Base-by-base conservation (phyloP, 2,888 invertebrate genomes). In the Polylopha cassiicola region DNA sequence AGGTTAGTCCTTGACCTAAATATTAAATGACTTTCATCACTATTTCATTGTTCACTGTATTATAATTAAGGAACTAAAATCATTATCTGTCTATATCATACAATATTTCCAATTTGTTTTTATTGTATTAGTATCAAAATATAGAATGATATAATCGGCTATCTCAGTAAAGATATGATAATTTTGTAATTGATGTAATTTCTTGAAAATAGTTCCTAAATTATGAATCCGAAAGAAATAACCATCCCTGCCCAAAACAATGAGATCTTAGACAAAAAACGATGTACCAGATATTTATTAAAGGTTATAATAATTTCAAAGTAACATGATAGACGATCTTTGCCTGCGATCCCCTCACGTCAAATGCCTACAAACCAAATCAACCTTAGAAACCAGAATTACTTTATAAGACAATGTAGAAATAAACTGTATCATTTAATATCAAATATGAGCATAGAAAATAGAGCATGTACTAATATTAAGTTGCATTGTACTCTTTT, bases 311-410 rank as follows among this genome's bases (percentile, higher is more conserved):
- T 43, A 43, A 38, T 31, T n/a, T n/a, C n/a, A 41, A 30, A 32
- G 20, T 23, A 28, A 20, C 14, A 18, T 32, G 31, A 43, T 42
- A 33, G 42, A 38, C 36, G 38, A 37, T 23, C 29, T 21, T 51
- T 48, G 57, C 55, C 59, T 60, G 56, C 58, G 56, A 63, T 55
- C 57, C 60, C 55, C 53, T 57, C 59, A 58, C 58, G 58, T 49
- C 45, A 52, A 58, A 61, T 58, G 54, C 53, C 52, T 61, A 52
- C 53, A 50, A 55, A 45, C 58, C 55, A 49, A 53, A 50, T 44
- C 39, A 29, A 37, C 21, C 34, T 29, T 21, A 60, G 61, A 74
- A 73, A 73, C 66, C 68, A 72, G 60, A 65, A 67, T 70, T 60
- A 67, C 64, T 58, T 46, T 27, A 38, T 26, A 16, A 22, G 27